Base-by-base conservation (phyloP, 2,888 invertebrate genomes). In the Darwinula stevensoni region DNA sequence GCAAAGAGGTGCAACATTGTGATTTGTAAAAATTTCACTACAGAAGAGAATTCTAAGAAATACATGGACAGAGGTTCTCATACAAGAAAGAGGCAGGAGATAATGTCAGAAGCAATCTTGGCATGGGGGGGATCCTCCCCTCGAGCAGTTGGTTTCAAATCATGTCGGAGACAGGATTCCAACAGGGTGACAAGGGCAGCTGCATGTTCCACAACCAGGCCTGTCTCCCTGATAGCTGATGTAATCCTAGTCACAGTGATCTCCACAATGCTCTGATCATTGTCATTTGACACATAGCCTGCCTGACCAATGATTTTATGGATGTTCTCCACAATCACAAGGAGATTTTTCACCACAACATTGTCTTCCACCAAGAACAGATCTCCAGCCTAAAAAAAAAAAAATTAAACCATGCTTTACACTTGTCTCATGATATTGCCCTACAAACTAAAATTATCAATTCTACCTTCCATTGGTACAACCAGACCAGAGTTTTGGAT, bases 81-180 rank as follows among this genome's bases (percentile, higher is more conserved):
- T n/a, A 80, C 84, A 62, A 82, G 57, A 55, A 88, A 86, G 50
- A 88, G 71, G 53, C 80, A 82, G 40, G 82, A 80, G 46, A 88
- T 73, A 38, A 88, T 68, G 56, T 88, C 88, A 29, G 80, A 76
- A 14, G 84, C 82, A 45, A 88, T 86, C 56, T 88, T 88, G 30
- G 84, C 80, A 60, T 88, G 86, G 2, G 86, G 84, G 22, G 84
- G 78, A 54, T 86, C 84, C 46, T 75, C 74, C 51, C 76, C 74
- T 42, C 66, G 57, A 14, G 62, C 53, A 17, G 63, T 56, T 1
- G 76, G 73, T 54, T 75, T 72, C 40, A 84, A 58, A 52, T 78
- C 78, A 58, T 84, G 76, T 47, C 72, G 67, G 40, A 86, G 56
- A 45, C 84, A 86, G 17, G 74, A 72, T 55, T 80, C 75, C 36